Evolutionary conservation across 1,140 invertebrate species (phyloP).

Genomic region (Pseudachorutes palmiensis): DNA sequence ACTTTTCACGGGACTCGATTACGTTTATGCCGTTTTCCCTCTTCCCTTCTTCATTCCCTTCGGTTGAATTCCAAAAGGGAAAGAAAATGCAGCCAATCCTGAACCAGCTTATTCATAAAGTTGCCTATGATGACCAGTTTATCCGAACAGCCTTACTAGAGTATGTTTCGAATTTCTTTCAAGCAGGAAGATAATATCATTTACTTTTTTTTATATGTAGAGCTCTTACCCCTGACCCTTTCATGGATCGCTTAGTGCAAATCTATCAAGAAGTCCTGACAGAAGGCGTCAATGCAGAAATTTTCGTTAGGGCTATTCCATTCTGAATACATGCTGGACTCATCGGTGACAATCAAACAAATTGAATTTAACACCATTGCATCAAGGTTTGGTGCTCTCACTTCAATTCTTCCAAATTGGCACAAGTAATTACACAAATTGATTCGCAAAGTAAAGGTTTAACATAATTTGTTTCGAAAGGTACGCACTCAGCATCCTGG

Average conservation of each 20-base stretch:
- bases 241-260: constrained; percentile 70
- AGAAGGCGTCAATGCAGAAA: constrained; percentile 55
- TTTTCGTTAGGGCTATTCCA: constrained; percentile 45
- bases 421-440: constrained; percentile 1
- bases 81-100: constrained; percentile 62
- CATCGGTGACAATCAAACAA: constrained; percentile 45
- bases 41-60: constrained; percentile 72
- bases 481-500: constrained; percentile 52
- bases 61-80: constrained; percentile 63
- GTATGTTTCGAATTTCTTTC: too few species aligned
- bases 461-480: too few species aligned
- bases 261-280: constrained; percentile 69
- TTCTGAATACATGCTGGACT: constrained; percentile 47
- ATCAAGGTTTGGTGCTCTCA: constrained; percentile 54
- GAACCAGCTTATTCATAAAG: constrained; percentile 79
- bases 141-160: constrained; percentile 58
- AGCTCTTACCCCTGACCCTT: constrained; percentile 79
- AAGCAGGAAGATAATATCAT: too few species aligned
- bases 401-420: constrained; percentile 39
- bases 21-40: constrained; percentile 75
- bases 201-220: constrained; percentile 47
- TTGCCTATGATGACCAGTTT: constrained; percentile 77
- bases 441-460: too few species aligned
- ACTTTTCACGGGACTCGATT: constrained; percentile 59
- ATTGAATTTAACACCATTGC: constrained; percentile 63